These are phyloP conservation scores for Doris montereyensis DNA, from an alignment of 2,888 invertebrate genomes.

Conservation along the genomic window DNA sequence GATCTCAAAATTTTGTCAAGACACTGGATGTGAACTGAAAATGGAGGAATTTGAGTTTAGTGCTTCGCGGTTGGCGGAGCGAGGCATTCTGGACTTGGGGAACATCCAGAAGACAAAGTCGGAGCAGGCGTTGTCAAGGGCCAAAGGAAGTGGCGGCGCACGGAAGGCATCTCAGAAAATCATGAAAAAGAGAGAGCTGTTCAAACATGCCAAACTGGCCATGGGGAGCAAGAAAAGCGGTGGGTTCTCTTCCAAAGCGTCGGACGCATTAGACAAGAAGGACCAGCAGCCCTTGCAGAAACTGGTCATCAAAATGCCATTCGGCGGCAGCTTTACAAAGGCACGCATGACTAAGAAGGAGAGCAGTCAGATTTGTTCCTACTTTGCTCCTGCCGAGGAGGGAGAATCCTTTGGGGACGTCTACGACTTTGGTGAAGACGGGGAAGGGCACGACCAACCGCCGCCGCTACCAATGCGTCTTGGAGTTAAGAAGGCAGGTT, in stretches of 20 bases:
- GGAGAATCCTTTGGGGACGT: too few relatives aligned
- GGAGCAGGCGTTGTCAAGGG: too few relatives aligned
- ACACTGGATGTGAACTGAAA: too few relatives aligned
- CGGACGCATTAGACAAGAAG: not conserved
- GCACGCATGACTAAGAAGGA: constrained; percentile 36
- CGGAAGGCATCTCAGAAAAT: constrained; percentile 2
- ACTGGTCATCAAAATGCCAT: constrained; percentile 42
- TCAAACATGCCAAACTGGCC: constrained; percentile 29
- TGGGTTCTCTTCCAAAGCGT: too few relatives aligned
- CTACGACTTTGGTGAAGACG: not conserved
- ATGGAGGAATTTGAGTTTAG: too few relatives aligned
- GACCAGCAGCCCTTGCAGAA: constrained; percentile 36
- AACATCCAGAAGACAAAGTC: too few relatives aligned
- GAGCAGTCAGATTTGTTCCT: constrained; percentile 35
- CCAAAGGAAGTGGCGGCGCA: constrained; percentile 30
- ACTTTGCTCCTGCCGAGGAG: constrained; percentile 33
- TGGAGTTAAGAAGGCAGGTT: too few relatives aligned
- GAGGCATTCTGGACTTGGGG: too few relatives aligned
- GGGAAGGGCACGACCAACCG: too few relatives aligned
- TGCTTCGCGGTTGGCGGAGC: too few relatives aligned
- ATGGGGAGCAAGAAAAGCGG: not conserved
- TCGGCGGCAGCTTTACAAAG: constrained; percentile 33
- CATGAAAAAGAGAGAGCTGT: constrained; percentile 28
- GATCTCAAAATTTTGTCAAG: too few relatives aligned
- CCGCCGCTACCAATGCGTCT: too few relatives aligned